Evolutionary conservation across 2,888 invertebrate species (phyloP), one percentile per base, ranked within the genome.

Genomic region (Erebia epiphron): DNA sequence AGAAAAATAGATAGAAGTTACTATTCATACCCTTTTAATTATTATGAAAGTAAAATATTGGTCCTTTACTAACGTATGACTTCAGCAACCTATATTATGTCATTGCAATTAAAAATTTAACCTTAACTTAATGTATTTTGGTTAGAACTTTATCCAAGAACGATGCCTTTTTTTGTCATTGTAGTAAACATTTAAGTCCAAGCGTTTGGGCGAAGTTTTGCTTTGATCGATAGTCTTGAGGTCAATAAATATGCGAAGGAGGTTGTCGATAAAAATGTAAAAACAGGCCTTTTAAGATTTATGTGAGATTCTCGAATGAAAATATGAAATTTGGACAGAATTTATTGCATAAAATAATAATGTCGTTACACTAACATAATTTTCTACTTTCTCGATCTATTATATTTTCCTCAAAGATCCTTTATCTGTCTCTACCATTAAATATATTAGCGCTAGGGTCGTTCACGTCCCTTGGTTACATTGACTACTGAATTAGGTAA

Each of bases 401-500:
- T 41, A 43, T 9, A 67, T 58, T 57, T 65, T 67, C 11, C 58
- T 43, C 16, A 10, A 46, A 49, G 49, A 49, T 58, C 50, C 26
- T n/a, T 72, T 72, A 66, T 64, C 62, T 52, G 56, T 21, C 26
- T 52, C 18, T 56, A 49, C 35, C 41, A 16, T 56, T 14, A 62
- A 70, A 63, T 54, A 62, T 71, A 54, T 73, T 69, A 54, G 61
- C 46, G 67, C 46, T 61, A 52, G 46, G 65, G 56, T 67, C 60
- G 61, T 65, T 62, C 66, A 56, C 66, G 66, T 49, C 67, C 74
- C 63, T 70, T 67, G 43, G 63, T 68, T 75, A 74, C 73, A 71
- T 69, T 58, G 64, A 72, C 72, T 69, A 63, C 72, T 73, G 73
- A 73, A 73, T 73, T 72, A 73, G 72, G 69, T 62, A 73, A 73